phyloP scores from a whole-genome alignment of 2,888 invertebrate species.

The Torymus tubicola region DNA sequence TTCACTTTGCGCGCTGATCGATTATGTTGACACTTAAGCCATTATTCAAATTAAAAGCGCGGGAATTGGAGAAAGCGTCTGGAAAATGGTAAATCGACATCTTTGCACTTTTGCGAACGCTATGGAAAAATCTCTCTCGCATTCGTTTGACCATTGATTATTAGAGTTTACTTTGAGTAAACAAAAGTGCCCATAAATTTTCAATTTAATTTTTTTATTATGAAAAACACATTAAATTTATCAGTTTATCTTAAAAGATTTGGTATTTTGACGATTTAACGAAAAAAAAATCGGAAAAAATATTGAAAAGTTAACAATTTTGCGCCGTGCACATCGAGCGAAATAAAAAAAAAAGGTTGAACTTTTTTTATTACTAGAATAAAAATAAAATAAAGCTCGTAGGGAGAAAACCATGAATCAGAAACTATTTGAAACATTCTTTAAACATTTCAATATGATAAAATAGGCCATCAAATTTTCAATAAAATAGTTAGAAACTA shows the following conservation, averaged over 20 bases:
- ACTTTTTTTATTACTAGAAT: neutral
- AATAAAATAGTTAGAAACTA: conserved; percentile 49
- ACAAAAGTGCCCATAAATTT: too few species aligned
- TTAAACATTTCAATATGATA: conserved; percentile 1
- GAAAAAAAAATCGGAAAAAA: too few species aligned
- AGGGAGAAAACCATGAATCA: neutral
- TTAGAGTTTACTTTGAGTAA: too few species aligned
- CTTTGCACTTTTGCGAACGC: neutral
- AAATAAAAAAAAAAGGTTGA: too few species aligned
- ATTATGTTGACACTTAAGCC: conserved; percentile 22
- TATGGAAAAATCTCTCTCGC: too few species aligned
- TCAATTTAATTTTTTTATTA: too few species aligned
- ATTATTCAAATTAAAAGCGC: conserved; percentile 47
- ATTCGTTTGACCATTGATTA: too few species aligned
- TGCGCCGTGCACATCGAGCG: too few species aligned
- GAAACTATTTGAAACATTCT: conserved; percentile 8
- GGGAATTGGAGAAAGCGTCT: conserved; percentile 28
- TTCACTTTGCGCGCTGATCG: conserved; percentile 16
- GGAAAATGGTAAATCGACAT: conserved; percentile 27
- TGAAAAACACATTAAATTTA: too few species aligned
- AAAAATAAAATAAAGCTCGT: neutral
- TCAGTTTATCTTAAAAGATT: too few species aligned
- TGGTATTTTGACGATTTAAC: too few species aligned
- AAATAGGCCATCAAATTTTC: conserved; percentile 26
- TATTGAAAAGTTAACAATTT: too few species aligned